These are phyloP conservation scores for Thamnophis elegans DNA, from an alignment of 2,797 vertebrate species.

Conservation along the genomic window DNA sequence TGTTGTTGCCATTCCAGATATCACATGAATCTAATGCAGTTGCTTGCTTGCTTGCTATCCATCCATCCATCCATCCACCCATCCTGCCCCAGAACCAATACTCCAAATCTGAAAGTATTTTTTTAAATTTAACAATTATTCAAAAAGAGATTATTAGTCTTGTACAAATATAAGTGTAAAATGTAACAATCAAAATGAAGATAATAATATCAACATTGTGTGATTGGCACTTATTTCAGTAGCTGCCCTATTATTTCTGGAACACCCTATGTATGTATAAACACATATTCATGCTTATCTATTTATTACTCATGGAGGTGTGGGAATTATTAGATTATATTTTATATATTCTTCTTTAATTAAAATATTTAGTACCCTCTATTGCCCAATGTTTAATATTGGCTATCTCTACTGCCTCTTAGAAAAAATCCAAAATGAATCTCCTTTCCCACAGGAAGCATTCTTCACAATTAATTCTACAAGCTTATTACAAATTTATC, in stretches of 20 bases:
- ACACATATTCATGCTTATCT: background rate
- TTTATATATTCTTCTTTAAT: background rate
- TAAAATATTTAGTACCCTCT: background rate
- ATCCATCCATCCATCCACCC: background rate
- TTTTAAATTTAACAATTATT: background rate
- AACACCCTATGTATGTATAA: background rate
- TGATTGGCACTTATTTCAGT: background rate
- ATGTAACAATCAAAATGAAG: background rate
- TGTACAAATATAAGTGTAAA: background rate
- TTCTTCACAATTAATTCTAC: background rate
- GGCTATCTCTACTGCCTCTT: background rate
- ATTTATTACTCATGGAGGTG: background rate
- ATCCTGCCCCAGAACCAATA: background rate
- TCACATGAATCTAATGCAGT: background rate
- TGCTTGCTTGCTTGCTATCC: background rate
- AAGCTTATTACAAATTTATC: background rate
- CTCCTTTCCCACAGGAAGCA: background rate
- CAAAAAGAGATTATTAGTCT: background rate
- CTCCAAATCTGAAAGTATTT: background rate
- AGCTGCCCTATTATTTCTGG: background rate
- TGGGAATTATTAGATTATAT: background rate
- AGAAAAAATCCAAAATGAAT: background rate
- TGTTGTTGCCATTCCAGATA: background rate
- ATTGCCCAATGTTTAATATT: background rate
- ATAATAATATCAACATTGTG: background rate